These are phyloP conservation scores for Epinephelus cyanopodus DNA, from an alignment of 2,113 vertebrate species.

Conservation along the genomic window DNA sequence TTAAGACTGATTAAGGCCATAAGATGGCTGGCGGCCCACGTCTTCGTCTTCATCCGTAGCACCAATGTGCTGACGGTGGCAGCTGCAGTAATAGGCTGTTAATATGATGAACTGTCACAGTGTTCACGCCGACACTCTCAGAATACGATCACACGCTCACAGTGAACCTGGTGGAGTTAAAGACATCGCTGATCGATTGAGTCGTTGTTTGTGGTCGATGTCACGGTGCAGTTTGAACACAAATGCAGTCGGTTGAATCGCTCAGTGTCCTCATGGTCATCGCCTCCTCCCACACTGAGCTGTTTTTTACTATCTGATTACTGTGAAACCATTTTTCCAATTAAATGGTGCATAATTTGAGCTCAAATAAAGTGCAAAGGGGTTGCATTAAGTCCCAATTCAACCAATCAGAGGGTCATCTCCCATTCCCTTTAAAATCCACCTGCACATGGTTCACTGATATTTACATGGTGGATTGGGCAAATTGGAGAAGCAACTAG, in stretches of 20 bases:
- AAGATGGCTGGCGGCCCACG: slow-evolving; percentile 48
- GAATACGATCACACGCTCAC: neutral
- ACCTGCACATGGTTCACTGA: too few relatives aligned
- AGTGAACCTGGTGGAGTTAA: neutral
- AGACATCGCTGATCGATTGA: neutral
- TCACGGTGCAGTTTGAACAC: neutral
- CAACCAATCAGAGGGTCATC: too few relatives aligned
- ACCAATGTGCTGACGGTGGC: slow-evolving; percentile 34
- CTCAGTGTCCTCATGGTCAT: neutral
- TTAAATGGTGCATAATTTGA: too few relatives aligned
- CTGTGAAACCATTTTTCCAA: too few relatives aligned
- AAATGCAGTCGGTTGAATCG: neutral
- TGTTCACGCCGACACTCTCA: slow-evolving; percentile 17
- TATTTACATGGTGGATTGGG: too few relatives aligned
- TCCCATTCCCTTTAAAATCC: too few relatives aligned
- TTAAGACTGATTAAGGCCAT: slow-evolving; percentile 76
- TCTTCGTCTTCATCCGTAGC: slow-evolving; percentile 37
- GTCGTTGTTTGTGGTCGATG: neutral
- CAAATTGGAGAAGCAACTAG: too few relatives aligned
- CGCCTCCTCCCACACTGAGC: neutral
- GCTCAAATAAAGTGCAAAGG: too few relatives aligned
- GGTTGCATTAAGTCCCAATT: too few relatives aligned
- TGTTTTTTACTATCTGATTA: neutral
- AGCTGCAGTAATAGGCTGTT: slow-evolving; percentile 38
- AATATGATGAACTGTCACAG: slow-evolving; percentile 54